phyloP scores from a whole-genome alignment of 2,113 vertebrate species.

The Eudyptes chrysolophus region DNA sequence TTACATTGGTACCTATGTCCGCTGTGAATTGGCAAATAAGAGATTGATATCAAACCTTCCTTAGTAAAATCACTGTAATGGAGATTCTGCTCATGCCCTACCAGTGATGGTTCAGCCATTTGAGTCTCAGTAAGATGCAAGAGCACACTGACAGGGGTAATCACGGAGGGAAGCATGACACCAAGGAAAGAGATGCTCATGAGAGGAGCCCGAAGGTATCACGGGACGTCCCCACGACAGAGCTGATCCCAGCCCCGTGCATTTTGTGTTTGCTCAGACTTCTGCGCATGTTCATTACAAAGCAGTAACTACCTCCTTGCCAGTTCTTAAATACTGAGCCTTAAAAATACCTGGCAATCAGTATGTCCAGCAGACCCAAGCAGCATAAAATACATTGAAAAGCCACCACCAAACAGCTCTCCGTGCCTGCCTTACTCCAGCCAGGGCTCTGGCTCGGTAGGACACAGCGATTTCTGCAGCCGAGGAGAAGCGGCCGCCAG shows the following conservation, averaged over 20 bases:
- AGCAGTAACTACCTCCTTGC: too few species aligned
- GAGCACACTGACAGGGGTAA: neutral
- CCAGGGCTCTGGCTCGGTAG: neutral
- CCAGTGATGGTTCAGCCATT: neutral
- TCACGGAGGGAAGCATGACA: neutral
- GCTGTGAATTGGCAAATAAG: neutral
- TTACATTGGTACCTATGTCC: too few species aligned
- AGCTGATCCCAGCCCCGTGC: neutral
- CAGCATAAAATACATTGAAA: neutral
- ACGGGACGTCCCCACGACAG: accelerated
- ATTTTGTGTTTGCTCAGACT: neutral
- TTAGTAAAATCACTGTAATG: neutral
- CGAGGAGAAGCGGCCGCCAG: slow-evolving; percentile 4
- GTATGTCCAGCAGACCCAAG: neutral
- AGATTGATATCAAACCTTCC: neutral
- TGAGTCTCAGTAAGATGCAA: neutral
- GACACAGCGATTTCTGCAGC: neutral
- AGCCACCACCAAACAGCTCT: neutral
- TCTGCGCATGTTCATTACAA: accelerated
- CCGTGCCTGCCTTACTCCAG: neutral
- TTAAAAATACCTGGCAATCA: neutral
- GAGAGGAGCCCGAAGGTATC: neutral
- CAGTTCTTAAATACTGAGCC: neutral
- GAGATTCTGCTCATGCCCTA: neutral
- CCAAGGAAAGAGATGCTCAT: neutral